phyloP scores from a whole-genome alignment of 1,140 invertebrate species.

The Drosophila teissieri region DNA sequence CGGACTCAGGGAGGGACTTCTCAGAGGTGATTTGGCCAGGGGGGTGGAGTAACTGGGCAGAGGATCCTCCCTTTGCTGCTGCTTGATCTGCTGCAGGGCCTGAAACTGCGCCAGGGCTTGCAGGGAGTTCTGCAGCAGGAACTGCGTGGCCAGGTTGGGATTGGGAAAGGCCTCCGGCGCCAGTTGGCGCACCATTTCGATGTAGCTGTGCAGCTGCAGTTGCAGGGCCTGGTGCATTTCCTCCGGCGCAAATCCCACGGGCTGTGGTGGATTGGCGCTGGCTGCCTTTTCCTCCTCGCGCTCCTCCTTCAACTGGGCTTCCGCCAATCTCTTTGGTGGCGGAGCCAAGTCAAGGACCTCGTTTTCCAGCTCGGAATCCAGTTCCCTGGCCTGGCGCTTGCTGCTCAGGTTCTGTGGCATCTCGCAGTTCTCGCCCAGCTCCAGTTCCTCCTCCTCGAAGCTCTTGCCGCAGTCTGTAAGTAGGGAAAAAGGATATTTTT shows the following conservation, averaged over 20 bases:
- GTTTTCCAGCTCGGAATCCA: conserved; percentile 52
- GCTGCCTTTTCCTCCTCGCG: conserved; percentile 6
- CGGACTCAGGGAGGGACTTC: conserved; percentile 86
- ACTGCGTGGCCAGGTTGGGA: conserved; percentile 74
- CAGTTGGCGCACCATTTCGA: conserved; percentile 81
- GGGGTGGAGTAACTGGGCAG: conserved; percentile 80
- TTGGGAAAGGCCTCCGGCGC: conserved; percentile 69
- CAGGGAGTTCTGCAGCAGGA: conserved; percentile 78
- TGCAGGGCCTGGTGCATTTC: conserved; percentile 83
- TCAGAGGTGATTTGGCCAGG: conserved; percentile 85
- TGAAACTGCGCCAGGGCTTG: conserved; percentile 92
- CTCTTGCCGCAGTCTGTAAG: conserved; percentile 73
- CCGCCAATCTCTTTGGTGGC: conserved; percentile 56
- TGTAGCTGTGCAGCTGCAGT: conserved; percentile 78
- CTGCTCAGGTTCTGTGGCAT: conserved; percentile 73
- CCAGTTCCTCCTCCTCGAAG: conserved; percentile 62
- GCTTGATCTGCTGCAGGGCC: conserved; percentile 91
- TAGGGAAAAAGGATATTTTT: conserved; percentile 28
- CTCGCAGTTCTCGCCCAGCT: conserved; percentile 44
- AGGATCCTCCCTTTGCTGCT: conserved; percentile 85
- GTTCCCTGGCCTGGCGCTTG: conserved; percentile 62
- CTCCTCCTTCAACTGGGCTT: conserved; percentile 13
- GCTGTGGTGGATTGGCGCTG: conserved; percentile 8
- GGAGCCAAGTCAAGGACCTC: conserved; percentile 73
- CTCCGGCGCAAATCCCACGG: conserved; percentile 61